phyloP scores from a whole-genome alignment of 2,888 invertebrate genomes.

The Xylota sylvarum region DNA sequence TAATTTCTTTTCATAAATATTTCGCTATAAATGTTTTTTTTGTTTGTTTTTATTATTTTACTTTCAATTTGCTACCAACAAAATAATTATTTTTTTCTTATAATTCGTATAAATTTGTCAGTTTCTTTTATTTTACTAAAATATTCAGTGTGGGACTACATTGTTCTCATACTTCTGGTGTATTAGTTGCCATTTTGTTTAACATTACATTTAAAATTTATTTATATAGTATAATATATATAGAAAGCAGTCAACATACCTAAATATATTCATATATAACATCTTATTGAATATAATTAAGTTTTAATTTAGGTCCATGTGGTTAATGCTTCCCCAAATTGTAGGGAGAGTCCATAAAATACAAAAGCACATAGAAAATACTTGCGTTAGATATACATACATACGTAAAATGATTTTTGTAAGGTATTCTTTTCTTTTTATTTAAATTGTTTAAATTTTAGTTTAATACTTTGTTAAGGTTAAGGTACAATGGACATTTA shows the following conservation, averaged over 20 bases:
- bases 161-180: constrained; percentile 26
- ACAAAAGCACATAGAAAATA: constrained; percentile 49
- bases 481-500: constrained; percentile 76
- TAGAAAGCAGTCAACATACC: constrained; percentile 52
- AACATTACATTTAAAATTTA: constrained; percentile 3
- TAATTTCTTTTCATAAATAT: constrained; percentile 37
- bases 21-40: constrained; percentile 19
- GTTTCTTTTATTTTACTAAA: neutral
- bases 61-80: constrained; percentile 31
- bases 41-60: neutral
- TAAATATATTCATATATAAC: constrained; percentile 20
- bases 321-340: constrained; percentile 5
- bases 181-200: constrained; percentile 18
- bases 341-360: constrained; percentile 13
- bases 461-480: constrained; percentile 64
- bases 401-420: no score
- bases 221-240: neutral
- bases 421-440: constrained; percentile 4
- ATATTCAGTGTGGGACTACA: constrained; percentile 16
- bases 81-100: constrained; percentile 12
- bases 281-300: constrained; percentile 34
- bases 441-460: constrained; percentile 28
- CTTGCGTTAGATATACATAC: constrained; percentile 14
- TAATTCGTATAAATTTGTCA: constrained; percentile 28
- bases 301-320: constrained; percentile 26